A percentile compares a stretch with the other conserved stretches of the same genome.
Conservation (phyloP, 2,113 vertebrate genomes). For the Psilopsiagon aymara region DNA sequence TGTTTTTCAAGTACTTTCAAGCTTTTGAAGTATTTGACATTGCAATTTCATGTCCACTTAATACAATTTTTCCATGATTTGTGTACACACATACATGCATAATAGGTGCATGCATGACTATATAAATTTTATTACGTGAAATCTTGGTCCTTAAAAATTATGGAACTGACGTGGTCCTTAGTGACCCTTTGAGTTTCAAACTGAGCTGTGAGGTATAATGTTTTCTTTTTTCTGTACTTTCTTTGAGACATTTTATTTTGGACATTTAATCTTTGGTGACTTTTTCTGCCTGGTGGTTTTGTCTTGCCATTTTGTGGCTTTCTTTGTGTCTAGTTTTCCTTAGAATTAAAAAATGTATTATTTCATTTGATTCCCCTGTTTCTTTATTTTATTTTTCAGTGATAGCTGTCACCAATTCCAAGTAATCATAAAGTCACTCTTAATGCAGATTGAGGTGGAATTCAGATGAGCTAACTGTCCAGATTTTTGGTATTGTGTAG, state of each 20-base stretch:
- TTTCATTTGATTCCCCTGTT: neutral
- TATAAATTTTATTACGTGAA: neutral
- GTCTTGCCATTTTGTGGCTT: neutral
- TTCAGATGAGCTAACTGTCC: neutral
- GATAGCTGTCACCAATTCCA: neutral
- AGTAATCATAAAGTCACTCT: neutral
- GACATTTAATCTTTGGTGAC: neutral
- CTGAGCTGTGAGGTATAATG: neutral
- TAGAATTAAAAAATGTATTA: neutral
- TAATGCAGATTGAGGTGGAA: neutral
- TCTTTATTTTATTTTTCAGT: neutral
- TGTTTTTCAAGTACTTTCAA: neutral
- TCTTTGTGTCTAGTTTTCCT: slow-evolving; percentile 25
- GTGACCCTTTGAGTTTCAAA: neutral
- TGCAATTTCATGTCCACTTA: neutral
- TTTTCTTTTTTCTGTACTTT: neutral
- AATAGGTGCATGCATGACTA: neutral
- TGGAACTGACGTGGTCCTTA: neutral
- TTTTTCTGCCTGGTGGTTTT: neutral
- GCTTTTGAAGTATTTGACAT: neutral
- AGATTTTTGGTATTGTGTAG: neutral
- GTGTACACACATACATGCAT: neutral
- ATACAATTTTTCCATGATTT: neutral
- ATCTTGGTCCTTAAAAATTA: neutral
- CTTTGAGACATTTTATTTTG: neutral